Percentiles rank a stretch among this genome's conserved stretches.
These are phyloP conservation scores for Anisognathus igniventris DNA, from an alignment of 2,797 vertebrate genomes.

Conservation along the genomic window DNA sequence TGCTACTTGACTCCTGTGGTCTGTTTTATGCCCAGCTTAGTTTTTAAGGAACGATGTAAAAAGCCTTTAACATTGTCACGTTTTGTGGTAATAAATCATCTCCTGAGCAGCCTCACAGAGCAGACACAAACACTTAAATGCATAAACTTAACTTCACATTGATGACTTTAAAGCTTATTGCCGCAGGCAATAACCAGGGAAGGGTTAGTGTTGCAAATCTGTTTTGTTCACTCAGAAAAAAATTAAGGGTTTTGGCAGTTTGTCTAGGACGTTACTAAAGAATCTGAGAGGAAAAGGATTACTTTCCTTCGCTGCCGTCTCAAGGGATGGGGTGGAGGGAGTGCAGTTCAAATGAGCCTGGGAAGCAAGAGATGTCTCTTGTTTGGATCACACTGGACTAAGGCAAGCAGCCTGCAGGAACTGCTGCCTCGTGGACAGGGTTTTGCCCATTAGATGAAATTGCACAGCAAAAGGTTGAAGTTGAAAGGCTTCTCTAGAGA, in stretches of 20 bases:
- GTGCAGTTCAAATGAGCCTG: neutral
- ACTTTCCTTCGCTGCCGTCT: neutral
- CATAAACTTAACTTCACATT: neutral
- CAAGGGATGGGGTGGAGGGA: neutral
- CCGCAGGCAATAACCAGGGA: neutral
- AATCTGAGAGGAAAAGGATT: neutral
- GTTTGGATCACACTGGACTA: neutral
- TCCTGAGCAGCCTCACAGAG: neutral
- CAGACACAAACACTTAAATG: neutral
- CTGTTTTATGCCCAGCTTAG: neutral
- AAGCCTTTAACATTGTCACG: neutral
- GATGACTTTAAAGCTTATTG: neutral
- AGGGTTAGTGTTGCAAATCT: neutral
- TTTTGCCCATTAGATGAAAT: neutral
- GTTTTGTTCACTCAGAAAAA: neutral
- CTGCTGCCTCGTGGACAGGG: fast-evolving
- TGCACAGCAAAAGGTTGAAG: neutral
- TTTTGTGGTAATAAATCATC: neutral
- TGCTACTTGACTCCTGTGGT: neutral
- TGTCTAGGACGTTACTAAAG: neutral
- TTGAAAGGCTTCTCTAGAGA: neutral
- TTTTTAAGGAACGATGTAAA: neutral
- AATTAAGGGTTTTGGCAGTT: neutral
- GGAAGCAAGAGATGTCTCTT: neutral
- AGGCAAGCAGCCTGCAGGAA: neutral